Evolutionary conservation across 2,113 vertebrate genomes (phyloP), one percentile per base, ranked within the genome.

Genomic region (Tyrannus savana): DNA sequence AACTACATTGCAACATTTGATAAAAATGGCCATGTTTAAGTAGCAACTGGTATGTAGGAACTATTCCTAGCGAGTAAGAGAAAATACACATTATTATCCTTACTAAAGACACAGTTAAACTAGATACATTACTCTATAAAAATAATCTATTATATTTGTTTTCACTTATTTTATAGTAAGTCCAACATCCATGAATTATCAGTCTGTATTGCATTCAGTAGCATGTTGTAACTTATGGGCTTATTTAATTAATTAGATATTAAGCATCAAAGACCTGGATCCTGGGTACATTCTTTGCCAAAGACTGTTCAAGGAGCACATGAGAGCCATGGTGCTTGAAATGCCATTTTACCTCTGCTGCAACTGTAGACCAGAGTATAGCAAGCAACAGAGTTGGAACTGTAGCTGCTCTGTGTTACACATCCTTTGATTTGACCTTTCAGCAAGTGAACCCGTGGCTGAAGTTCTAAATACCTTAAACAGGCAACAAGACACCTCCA

Each of bases 301-400:
- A 98, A 98, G 94, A 98, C 98, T 97, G 97, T 98, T 22, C 98
- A 98, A 2, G 98, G 98, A 33, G 98, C 98, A 80, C 98, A 98
- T 97, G 97, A 14, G 97, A 98, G n/a, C 98, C 98, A 1, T 97
- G 96, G 69, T 98, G 97, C 92, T 98, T 98, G 12, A 98, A 97
- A n/a, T 98, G 96, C 23, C 98, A 97, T 94, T 99, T 98, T 98
- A 98, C 55, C 58, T 72, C 68, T 68, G 42, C 27, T 59, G 33
- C 33, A 73, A 41, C 39, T 41, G 39, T 41, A 58, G 24, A 90
- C 10, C 24, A 72, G 37, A 49, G 67, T 44, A 78, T 49, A 79
- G 67, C 10, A 50, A 47, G 7, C 1, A 6, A 46, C 3, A 3
- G 13, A 82, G 25, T 1, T 52, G 46, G 7, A 83, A 71, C 41